A percentile compares a stretch with the other conserved stretches of the same genome.
phyloP scores from a whole-genome alignment of 2,113 vertebrate genomes.

The Symphodus melops region DNA sequence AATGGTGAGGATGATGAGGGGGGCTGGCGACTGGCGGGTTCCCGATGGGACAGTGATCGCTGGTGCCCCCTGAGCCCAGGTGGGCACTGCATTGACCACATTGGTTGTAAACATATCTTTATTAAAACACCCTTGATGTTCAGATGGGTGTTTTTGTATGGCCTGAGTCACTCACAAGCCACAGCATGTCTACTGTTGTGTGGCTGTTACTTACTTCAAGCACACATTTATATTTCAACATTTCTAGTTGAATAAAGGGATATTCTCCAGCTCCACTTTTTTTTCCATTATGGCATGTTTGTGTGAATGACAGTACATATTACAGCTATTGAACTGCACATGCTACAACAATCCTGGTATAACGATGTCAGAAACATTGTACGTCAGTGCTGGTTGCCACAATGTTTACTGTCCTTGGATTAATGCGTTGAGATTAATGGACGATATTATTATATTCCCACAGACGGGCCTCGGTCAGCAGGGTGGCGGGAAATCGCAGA shows the following conservation, averaged over 20 bases:
- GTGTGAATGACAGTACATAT: neutral
- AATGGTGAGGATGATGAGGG: slow-evolving; percentile 96
- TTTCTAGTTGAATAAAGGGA: neutral
- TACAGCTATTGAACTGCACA: neutral
- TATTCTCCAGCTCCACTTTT: neutral
- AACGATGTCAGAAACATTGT: neutral
- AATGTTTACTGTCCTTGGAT: neutral
- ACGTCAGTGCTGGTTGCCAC: neutral
- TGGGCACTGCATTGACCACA: slow-evolving; percentile 72
- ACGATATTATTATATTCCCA: neutral
- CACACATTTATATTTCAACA: too few species aligned
- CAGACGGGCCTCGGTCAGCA: slow-evolving; percentile 90
- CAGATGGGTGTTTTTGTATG: neutral
- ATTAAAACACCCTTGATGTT: neutral
- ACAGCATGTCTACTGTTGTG: neutral
- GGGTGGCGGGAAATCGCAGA: slow-evolving; percentile 96
- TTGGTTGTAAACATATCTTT: neutral
- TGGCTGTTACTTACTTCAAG: neutral
- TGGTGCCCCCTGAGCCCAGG: slow-evolving; percentile 96
- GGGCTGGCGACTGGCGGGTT: slow-evolving; percentile 90
- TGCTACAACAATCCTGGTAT: neutral
- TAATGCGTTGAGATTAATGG: neutral
- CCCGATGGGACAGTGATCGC: slow-evolving; percentile 89
- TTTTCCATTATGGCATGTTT: neutral
- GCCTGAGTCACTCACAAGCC: neutral